Evolutionary conservation across 1,140 invertebrate species (phyloP).

Genomic region (Camponotus vicinus): DNA sequence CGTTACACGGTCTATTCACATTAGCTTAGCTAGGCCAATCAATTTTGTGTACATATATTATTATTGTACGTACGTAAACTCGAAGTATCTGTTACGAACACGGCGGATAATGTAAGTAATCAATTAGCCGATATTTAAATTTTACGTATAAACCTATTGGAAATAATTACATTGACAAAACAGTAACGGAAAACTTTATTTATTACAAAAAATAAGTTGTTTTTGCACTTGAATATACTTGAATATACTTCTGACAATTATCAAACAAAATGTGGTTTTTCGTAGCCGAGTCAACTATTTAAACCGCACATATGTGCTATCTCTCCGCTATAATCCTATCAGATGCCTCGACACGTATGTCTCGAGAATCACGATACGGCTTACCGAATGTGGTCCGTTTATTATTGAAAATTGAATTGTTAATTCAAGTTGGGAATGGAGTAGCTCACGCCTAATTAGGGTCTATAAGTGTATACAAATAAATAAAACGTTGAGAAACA

Average conservation of each 20-base stretch:
- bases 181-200: neutral
- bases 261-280: constrained; percentile 36
- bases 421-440: constrained; percentile 67
- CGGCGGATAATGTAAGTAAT: neutral
- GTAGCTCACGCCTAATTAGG: constrained; percentile 76
- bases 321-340: constrained; percentile 38
- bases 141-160: neutral
- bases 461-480: constrained; percentile 74
- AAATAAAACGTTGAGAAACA: constrained; percentile 69
- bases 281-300: neutral
- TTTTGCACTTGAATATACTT: neutral
- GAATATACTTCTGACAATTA: neutral
- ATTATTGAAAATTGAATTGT: constrained; percentile 75
- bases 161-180: neutral
- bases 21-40: constrained; percentile 75
- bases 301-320: constrained; percentile 10
- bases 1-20: constrained; percentile 64
- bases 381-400: constrained; percentile 70
- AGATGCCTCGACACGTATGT: constrained; percentile 60
- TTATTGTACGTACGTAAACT: constrained; percentile 46
- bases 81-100: constrained; percentile 33
- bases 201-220: neutral
- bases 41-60: constrained; percentile 74
- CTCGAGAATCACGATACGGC: constrained; percentile 62
- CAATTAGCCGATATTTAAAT: neutral